Base-by-base conservation (phyloP, 1,140 invertebrate genomes). In the Drosophila santomea region DNA sequence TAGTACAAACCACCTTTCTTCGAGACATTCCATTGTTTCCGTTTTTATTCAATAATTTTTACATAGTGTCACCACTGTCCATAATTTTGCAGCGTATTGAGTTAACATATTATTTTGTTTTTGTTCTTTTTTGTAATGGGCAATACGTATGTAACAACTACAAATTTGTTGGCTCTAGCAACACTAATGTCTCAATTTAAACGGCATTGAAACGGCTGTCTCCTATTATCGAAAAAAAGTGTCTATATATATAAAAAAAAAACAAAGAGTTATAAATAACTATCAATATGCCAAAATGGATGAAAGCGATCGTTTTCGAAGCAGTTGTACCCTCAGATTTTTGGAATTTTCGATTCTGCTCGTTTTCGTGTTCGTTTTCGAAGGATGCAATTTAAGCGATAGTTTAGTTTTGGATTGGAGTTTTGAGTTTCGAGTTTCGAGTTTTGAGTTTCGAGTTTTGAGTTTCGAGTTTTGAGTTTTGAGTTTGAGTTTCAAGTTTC, bases 301-400 rank as follows among this genome's bases (percentile, higher is more conserved):
- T 35, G 48, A 36, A 7, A 36, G 32, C 15, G 10, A 35, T 17
- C 2, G 3, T 52, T 52, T 36, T 36, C 15, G 2, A 28, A 15
- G 15, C 2, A 35, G 15, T 4, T 10, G 8, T 32, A 12, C 25
- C 7, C 5, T 50, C n/a, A n/a, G 28, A 12, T 4, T 52, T 32
- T 52, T 52, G 4, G 28, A 52, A 52, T 51, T 51, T 51, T 50
- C 47, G 2, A 17, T 3, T 52, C 50, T 50, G 48, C 15, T n/a
- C 28, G 20, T 20, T 20, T 20, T 20, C 20, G 20, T 20, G 1
- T 20, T 20, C 20, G 48, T 28, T 12, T 25, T 17, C 2, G 12
- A 11, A 25, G 23, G 17, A 3, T 45, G 3, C 3, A 10, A 11
- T 1, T 20, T 32, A 10, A 4, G 44, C 3, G 11, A 10, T 15